Percentiles rank a stretch among this genome's conserved stretches.
Evolutionary conservation across 2,888 invertebrate species (phyloP).

Genomic region (Prenolepis imparis): DNA sequence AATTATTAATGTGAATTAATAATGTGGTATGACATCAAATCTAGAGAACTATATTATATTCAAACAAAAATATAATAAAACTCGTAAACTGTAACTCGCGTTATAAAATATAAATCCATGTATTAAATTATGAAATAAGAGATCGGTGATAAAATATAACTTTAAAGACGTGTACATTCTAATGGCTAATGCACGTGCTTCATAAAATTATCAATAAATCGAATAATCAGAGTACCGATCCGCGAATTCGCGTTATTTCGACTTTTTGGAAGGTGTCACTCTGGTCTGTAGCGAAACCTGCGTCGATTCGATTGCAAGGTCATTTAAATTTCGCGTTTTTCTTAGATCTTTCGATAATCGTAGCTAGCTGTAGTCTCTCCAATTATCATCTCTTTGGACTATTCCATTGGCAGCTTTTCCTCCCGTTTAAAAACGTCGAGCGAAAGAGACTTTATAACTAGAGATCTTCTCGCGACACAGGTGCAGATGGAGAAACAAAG

Average conservation of each 20-base stretch:
- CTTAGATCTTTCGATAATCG: constrained; percentile 3
- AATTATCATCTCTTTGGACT: constrained; percentile 31
- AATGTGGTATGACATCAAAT: background rate
- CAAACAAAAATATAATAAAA: background rate
- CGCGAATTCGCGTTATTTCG: background rate
- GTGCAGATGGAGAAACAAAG: constrained; percentile 3
- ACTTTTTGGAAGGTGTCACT: background rate
- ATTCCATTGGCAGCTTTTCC: constrained; percentile 4
- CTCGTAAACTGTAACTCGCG: background rate
- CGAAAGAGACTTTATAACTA: constrained; percentile 3
- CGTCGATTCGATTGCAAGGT: background rate
- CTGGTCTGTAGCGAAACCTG: background rate
- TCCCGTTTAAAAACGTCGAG: constrained; percentile 8
- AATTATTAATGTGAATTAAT: background rate
- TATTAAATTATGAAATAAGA: background rate
- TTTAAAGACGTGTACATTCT: background rate
- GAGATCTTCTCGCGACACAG: constrained; percentile 9
- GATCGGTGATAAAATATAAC: background rate
- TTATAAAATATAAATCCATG: background rate
- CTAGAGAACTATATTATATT: too few species aligned
- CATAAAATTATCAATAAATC: background rate
- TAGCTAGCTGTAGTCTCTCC: constrained; percentile 1
- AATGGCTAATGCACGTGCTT: background rate
- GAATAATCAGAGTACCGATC: background rate
- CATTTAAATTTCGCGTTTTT: constrained; percentile 19